Base-by-base conservation (phyloP, 2,888 invertebrate species). In the Polydrusus pterygomalis region DNA sequence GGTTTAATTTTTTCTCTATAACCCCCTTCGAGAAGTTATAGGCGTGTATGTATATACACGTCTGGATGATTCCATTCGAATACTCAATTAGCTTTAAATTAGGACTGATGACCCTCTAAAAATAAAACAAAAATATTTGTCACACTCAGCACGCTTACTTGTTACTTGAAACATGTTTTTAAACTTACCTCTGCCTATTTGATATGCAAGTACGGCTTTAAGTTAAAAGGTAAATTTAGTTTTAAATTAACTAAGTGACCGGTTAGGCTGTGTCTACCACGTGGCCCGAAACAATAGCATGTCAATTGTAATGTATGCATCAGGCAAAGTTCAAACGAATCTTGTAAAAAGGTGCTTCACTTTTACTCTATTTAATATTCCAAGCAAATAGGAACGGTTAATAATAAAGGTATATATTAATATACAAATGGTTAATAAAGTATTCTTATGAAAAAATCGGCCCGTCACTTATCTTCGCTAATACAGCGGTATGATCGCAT, bases 291-390 rank as follows among this genome's bases (percentile, higher is more conserved):
- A 74, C 74, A 74, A 74, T 74, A 58, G 69, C 63, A 18, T 74
- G 74, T 74, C 34, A 69, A 60, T 17, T 13, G 51, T 74, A 74
- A 74, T 74, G 51, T 69, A 74, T 74, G 47, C 74, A 34, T 17
- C 63, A 64, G 64, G 70, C 70, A 70, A 70, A 70, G 70, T 70
- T 70, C 63, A 70, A 51, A 63, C 45, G 38, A 71, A 71, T 71
- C 71, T 54, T 71, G 71, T 71, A 71, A 74, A 68, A 68, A 74
- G 73, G 73, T 74, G 73, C 67, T 74, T 74, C 73, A 49, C 71
- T 49, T 70, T 70, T 47, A 51, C 18, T 51, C 20, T 20, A 51
- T 67, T 67, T 17, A 38, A 54, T 67, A 54, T 67, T 67, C 67
- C 40, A 54, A 17, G 38, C 67, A n/a, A 67, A 67, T 40, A 25